A percentile compares a stretch with the other conserved stretches of the same genome.
Evolutionary conservation across 2,797 vertebrate species (phyloP).

Genomic region (Carcharodon carcharias): DNA sequence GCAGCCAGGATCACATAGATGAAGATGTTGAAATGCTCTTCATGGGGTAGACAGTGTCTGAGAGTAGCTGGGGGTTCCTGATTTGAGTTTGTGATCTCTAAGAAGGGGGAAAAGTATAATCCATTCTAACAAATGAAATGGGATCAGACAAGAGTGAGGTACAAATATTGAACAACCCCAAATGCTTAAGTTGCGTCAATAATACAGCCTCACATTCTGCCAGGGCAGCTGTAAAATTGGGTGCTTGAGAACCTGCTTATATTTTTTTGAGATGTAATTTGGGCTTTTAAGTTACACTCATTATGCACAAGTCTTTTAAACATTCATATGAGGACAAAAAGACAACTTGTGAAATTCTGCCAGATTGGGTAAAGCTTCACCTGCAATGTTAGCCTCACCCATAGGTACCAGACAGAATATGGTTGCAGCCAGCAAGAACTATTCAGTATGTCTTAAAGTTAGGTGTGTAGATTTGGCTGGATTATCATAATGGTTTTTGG

Average conservation of each 20-base stretch:
- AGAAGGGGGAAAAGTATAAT: background rate
- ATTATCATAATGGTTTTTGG: background rate
- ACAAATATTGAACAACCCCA: background rate
- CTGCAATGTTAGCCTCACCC: background rate
- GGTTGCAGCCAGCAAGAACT: background rate
- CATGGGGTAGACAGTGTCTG: slow-evolving; percentile 47
- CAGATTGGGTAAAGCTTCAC: background rate
- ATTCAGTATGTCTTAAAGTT: background rate
- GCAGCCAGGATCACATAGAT: slow-evolving; percentile 55
- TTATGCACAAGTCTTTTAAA: background rate
- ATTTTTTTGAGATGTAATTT: background rate
- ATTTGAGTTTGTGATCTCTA: background rate
- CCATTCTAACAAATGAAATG: background rate
- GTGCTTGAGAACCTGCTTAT: background rate
- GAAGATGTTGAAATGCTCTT: slow-evolving; percentile 39
- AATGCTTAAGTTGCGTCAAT: background rate
- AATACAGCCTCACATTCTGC: background rate
- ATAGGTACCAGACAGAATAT: background rate
- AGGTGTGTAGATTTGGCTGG: background rate
- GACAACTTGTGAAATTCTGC: background rate
- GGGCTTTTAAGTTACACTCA: background rate
- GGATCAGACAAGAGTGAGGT: too few relatives aligned
- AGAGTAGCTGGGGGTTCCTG: slow-evolving; percentile 41
- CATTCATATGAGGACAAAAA: background rate
- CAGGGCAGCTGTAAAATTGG: background rate